Evolutionary conservation across 2,113 vertebrate genomes (phyloP).

Genomic region (Hemiprocne comata): DNA sequence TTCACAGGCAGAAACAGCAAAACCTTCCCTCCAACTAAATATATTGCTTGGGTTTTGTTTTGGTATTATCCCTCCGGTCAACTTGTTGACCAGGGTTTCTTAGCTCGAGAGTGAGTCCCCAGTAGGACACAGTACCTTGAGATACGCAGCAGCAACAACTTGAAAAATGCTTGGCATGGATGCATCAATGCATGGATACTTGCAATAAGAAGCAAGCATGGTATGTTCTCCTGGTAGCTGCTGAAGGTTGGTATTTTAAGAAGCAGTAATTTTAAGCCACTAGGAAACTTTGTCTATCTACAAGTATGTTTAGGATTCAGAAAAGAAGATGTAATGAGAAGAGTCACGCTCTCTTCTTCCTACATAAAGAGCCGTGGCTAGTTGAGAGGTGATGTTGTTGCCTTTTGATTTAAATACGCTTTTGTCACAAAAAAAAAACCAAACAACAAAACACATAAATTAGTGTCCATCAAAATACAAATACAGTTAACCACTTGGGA

Average conservation of each 20-base stretch:
- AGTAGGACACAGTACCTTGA: not conserved
- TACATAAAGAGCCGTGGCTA: not conserved
- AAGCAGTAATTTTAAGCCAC: not conserved
- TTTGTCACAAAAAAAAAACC: not conserved
- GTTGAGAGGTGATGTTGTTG: not conserved
- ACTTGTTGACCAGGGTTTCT: not conserved
- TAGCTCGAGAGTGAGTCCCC: not conserved
- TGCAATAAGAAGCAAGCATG: not conserved
- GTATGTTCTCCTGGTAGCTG: accelerated
- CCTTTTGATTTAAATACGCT: not conserved
- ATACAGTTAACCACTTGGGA: not conserved
- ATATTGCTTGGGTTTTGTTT: not conserved
- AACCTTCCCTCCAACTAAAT: not conserved
- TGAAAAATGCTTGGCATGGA: not conserved
- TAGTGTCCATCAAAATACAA: not conserved
- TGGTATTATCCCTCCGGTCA: not conserved
- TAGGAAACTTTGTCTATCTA: not conserved
- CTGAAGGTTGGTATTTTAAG: not conserved
- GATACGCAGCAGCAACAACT: not conserved
- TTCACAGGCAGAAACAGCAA: not conserved
- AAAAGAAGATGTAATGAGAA: not conserved
- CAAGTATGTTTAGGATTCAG: not conserved
- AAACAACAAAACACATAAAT: not conserved
- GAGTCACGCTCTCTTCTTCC: not conserved
- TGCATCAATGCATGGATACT: not conserved